Conservation (phyloP, 2,888 invertebrate species). For the Mythimna lalbum region DNA sequence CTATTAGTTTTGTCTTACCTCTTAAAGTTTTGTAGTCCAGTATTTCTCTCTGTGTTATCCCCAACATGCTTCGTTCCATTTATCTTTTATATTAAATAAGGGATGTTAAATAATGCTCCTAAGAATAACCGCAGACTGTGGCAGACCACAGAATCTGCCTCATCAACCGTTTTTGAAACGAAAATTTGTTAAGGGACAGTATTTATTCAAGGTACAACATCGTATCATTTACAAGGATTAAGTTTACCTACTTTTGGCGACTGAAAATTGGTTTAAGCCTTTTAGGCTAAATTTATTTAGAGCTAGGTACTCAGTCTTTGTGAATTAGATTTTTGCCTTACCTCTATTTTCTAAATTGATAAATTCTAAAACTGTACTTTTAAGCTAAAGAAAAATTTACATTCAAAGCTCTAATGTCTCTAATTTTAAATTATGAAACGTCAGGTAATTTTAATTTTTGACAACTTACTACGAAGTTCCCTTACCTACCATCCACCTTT, state of each 20-base stretch:
- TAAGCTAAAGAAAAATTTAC: no score
- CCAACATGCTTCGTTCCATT: no score
- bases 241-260: neutral
- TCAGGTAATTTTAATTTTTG: no score
- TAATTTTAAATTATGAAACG: neutral
- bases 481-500: no score
- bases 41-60: no score
- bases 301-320: neutral
- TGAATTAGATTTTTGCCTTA: neutral
- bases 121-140: neutral
- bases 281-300: neutral
- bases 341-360: neutral
- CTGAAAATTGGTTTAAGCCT: neutral
- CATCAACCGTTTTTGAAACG: neutral
- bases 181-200: neutral
- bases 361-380: no score
- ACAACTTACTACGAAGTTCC: no score
- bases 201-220: neutral
- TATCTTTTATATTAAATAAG: no score
- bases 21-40: no score
- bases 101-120: neutral
- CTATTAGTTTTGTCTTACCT: no score
- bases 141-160: neutral
- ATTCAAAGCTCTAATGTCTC: no score
- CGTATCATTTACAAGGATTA: neutral